Evolutionary conservation across 2,113 vertebrate species (phyloP), one percentile per base, ranked within the genome.

Genomic region (Myrmophylax atrothorax): DNA sequence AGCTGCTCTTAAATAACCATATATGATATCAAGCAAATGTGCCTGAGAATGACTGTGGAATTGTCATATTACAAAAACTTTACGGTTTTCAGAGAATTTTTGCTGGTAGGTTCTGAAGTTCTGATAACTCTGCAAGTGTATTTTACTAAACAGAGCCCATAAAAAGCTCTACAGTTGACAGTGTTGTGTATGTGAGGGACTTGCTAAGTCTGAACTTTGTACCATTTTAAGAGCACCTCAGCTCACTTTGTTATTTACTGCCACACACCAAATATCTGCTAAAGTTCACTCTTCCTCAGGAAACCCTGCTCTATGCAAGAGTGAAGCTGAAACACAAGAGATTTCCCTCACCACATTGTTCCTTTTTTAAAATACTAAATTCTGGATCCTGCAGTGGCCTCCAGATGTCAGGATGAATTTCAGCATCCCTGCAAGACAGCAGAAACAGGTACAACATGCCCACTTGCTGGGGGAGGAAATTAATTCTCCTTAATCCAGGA

Each of bases 111-210:
- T 47, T 47, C 69, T 80, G 37, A 77, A 31, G 31, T 40, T 63
- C 38, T 63, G 60, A 63, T 31, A 63, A 46, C 11, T 22, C 17
- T n/a, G 19, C 17, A 84, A 86, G 11, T 1, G 1, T 12, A 7
- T 73, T 94, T 92, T 47, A 58, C 25, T 50, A 66, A 73, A 64
- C 0, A 1, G n/a, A 68, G 6, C 5, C 49, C 50, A 14, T 24
- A 52, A 35, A 87, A 53, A 66, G 24, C 31, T 20, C 58, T 52
- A 18, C 6, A 72, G 18, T n/a, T 56, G 6, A 31, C 15, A 40
- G 7, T 0, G 1, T 7, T 80, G 26, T 0, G 1, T 28, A 68
- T 15, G n/a, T 42, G 25, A 46, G 13, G 14, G 28, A 82, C 17
- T 3, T 87, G 31, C 37, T 68, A 64, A 42, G 19, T 49, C 49